phyloP scores from a whole-genome alignment of 2,888 invertebrate genomes.

The Cephus rjabovi region DNA sequence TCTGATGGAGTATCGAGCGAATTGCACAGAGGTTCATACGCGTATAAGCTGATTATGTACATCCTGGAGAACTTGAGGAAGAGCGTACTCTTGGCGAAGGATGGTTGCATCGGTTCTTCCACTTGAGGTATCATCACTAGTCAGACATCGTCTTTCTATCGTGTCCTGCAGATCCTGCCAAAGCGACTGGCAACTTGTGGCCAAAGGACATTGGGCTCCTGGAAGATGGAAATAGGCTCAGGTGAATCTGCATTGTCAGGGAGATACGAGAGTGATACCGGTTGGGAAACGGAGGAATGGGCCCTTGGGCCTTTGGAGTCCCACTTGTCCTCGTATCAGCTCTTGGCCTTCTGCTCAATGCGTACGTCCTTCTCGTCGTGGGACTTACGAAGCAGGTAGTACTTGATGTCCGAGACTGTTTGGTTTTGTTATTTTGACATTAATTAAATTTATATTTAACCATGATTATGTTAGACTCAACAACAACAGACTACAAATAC shows the following conservation, averaged over 20 bases:
- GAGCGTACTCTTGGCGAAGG: not conserved
- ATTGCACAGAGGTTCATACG: not conserved
- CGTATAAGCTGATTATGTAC: not conserved
- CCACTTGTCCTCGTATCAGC: slow-evolving; percentile 78
- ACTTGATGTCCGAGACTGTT: not conserved
- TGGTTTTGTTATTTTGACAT: not conserved
- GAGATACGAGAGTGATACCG: not conserved
- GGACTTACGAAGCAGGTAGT: slow-evolving; percentile 67
- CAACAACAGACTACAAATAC: slow-evolving; percentile 73
- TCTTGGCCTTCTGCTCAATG: slow-evolving; percentile 79
- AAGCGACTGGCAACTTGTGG: not conserved
- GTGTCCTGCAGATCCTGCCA: not conserved
- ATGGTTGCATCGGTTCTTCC: not conserved
- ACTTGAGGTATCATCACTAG: not conserved
- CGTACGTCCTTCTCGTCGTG: slow-evolving; percentile 79
- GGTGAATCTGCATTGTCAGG: not conserved
- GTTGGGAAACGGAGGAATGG: slow-evolving; percentile 67
- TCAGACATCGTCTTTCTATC: not conserved
- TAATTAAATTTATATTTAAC: not conserved
- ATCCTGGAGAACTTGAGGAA: not conserved
- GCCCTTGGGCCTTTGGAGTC: slow-evolving; percentile 75
- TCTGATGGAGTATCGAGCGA: not conserved
- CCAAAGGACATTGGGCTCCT: not conserved
- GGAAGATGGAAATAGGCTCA: not conserved
- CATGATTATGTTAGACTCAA: slow-evolving; percentile 41